A percentile compares a stretch with the other conserved stretches of the same genome.
These are phyloP conservation scores for Nematostella vectensis DNA, from an alignment of 92 coral and sea anemone species.

Conservation along the genomic window DNA sequence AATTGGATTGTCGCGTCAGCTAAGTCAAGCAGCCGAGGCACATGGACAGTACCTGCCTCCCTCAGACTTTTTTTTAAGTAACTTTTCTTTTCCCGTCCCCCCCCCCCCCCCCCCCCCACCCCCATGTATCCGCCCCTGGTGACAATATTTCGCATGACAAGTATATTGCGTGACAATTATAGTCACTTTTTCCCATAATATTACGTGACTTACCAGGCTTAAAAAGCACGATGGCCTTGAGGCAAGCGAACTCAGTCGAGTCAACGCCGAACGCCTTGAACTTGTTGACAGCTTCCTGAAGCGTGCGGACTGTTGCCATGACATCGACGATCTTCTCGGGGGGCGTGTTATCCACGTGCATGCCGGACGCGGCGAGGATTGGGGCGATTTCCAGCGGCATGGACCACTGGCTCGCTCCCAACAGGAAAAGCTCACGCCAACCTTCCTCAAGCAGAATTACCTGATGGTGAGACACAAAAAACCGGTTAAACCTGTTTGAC, in stretches of 20 bases:
- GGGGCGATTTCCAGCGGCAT: constrained; percentile 98
- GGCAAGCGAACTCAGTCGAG: constrained; percentile 90
- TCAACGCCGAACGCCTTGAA: constrained; percentile 86
- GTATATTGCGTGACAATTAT: too few species aligned
- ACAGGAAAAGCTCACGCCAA: constrained; percentile 91
- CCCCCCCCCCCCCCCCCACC: too few species aligned
- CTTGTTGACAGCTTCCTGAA: constrained; percentile 91
- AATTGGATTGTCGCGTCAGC: too few species aligned
- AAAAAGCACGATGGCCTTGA: constrained; percentile 90
- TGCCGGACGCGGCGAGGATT: constrained; percentile 88
- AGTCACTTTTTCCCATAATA: too few species aligned
- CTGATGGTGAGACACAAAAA: constrained; percentile 13
- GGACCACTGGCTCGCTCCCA: constrained; percentile 95
- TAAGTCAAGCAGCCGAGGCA: too few species aligned
- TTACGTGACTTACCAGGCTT: constrained; percentile 96
- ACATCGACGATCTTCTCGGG: constrained; percentile 97
- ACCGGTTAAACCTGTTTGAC: too few species aligned
- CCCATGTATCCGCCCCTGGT: too few species aligned
- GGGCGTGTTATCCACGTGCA: constrained; percentile 98
- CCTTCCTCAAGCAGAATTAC: constrained; percentile 91
- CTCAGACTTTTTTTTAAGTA: too few species aligned
- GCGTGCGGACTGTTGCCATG: constrained; percentile 90
- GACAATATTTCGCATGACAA: too few species aligned
- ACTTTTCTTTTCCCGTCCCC: too few species aligned
- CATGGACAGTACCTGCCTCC: too few species aligned